Evolutionary conservation across 1,140 invertebrate species (phyloP), one percentile per base, ranked within the genome.

Genomic region (Gonioctena quinquepunctata): DNA sequence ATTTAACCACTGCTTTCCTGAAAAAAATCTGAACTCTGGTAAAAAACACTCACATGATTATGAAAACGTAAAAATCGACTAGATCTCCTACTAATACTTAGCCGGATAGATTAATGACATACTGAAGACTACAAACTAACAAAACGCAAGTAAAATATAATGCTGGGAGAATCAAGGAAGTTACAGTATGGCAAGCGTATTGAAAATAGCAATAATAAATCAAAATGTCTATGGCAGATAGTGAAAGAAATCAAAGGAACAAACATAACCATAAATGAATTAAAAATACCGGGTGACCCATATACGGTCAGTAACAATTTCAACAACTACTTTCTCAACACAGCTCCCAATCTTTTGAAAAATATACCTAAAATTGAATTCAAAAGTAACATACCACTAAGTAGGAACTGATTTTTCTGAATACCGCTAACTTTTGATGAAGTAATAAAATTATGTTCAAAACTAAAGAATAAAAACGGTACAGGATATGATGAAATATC

Each of bases 401-500:
- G 18, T 54, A n/a, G 50, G 18, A 54, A 54, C 13, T 1, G 2
- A 54, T 54, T 54, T 54, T 54, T 54, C 50, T 6, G 11, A 3
- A 54, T 21, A 54, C 50, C 0, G 13, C 11, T 54, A n/a, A 21
- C 3, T 54, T n/a, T 54, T 0, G 13, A 54, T 2, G 50, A 54
- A 54, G 16, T 54, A 54, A 54, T 54, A n/a, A 54, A 54, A 54
- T 21, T 54, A 3, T 54, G 50, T 54, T 54, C 50, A 54, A 54
- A 54, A 54, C n/a, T 68, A 6, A 59, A 21, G 23, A 61, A 68
- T 42, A 0, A 68, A 28, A 13, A 4, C 2, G n/a, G 23, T 23
- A 22, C 3, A 7, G 66, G 66, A 59, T 49, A 60, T 68, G 66
- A 68, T 61, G 54, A 61, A 25, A 28, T 68, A 26, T 54, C 66